Evolutionary conservation across 2,888 invertebrate genomes (phyloP), one percentile per base, ranked within the genome.

Genomic region (Agrilus mali): DNA sequence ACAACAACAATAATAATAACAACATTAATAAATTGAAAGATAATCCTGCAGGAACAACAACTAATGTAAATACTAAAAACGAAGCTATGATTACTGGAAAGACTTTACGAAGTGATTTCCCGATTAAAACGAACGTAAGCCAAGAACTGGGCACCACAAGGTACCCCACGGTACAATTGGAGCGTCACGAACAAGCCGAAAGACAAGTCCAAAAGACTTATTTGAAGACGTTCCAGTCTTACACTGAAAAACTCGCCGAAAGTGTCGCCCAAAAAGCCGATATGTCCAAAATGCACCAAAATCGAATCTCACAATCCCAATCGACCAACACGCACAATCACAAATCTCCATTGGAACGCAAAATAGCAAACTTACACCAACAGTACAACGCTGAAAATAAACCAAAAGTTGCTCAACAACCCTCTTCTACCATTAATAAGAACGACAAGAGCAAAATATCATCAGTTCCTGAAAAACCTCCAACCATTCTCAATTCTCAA

Each of bases 341-440:
- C 40, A 44, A 42, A 36, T 42, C 49, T 20, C 27, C 27, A 1
- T 33, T 55, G 32, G 53, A 58, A 27, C 47, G 56, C 16, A 63
- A 65, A 48, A 60, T 64, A 17, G 60, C 60, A 8, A 60, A 55
- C 41, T 45, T 65, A 32, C 61, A 61, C 42, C 60, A 63, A 27
- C 55, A 59, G 14, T 44, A 46, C n/a, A 61, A 60, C 1, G 55
- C 61, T 13, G 62, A 63, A 47, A 48, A 60, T 1, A 60, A 60
- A 48, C 42, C 42, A 12, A 45, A 51, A 12, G 50, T 47, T 2
- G 46, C 49, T 14, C 27, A 41, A 1, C 43, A 48, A 36, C 10
- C 27, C 10, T 42, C 27, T 4, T 42, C 36, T 10, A 43, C 50
- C 12, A 46, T 33, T 32, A n/a, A 40, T 13, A 44, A 45, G 34